These are phyloP conservation scores for Oryctolagus cuniculus DNA, from an alignment of 2,113 vertebrate species.

Conservation along the genomic window DNA sequence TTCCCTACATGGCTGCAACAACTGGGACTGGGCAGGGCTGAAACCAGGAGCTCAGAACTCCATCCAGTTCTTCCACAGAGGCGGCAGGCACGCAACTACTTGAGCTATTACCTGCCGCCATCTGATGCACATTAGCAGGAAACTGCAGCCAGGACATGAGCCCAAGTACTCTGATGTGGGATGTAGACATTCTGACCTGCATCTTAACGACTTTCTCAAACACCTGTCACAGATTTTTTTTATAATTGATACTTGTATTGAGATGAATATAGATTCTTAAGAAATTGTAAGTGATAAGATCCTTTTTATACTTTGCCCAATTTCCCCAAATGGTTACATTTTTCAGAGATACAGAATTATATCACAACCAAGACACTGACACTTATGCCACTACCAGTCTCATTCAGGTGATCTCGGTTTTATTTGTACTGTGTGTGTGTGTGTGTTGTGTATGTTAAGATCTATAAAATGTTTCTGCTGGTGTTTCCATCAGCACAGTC, in stretches of 20 bases:
- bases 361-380: not conserved
- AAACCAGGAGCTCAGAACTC: no score
- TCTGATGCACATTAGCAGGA: no score
- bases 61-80: no score
- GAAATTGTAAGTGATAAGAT: constrained; percentile 28
- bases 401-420: not conserved
- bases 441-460: not conserved
- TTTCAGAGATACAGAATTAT: not conserved
- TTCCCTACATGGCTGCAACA: no score
- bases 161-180: no score
- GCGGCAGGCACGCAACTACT: no score
- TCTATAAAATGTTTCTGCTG: not conserved
- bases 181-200: no score
- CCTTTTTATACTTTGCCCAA: not conserved
- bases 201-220: no score
- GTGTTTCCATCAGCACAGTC: not conserved
- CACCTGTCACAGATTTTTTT: not conserved
- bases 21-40: no score
- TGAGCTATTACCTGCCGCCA: no score
- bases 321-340: not conserved
- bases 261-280: constrained; percentile 15
- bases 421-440: not conserved
- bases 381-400: not conserved
- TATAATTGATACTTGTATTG: not conserved
- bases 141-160: no score